Evolutionary conservation across 2,888 invertebrate genomes (phyloP).

Genomic region (Tholera decimalis): DNA sequence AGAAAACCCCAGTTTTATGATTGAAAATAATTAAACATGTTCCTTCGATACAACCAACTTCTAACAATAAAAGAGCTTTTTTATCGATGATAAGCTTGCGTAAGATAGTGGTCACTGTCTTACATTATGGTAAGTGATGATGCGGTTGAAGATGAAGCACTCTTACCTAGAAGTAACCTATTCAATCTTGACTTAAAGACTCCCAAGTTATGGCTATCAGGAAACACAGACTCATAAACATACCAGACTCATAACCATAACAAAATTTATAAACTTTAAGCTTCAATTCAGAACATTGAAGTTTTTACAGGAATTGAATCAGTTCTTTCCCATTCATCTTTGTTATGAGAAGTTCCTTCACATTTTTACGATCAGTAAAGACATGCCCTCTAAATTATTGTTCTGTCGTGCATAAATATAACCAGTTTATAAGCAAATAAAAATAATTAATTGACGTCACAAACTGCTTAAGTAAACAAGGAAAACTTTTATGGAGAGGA

Average conservation of each 20-base stretch:
- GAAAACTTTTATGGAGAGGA: slow-evolving; percentile 45
- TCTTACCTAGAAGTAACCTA: no score
- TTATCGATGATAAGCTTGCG: no score
- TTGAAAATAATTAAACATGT: neutral
- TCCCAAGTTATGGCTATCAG: no score
- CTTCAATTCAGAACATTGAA: neutral
- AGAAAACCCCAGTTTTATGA: slow-evolving; percentile 5
- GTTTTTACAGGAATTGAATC: neutral
- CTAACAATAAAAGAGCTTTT: neutral
- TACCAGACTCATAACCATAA: no score
- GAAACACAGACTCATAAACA: no score
- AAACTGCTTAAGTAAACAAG: slow-evolving; percentile 42
- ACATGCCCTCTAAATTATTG: slow-evolving; percentile 19
- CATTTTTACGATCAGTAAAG: slow-evolving; percentile 7
- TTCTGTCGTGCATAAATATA: slow-evolving; percentile 22
- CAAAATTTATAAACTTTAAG: no score
- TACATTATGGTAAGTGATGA: no score
- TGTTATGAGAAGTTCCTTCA: neutral
- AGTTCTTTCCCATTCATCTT: slow-evolving; percentile 6
- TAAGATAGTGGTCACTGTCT: no score
- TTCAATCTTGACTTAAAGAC: no score
- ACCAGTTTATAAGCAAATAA: slow-evolving; percentile 28
- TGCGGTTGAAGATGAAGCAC: no score
- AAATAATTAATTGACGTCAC: slow-evolving; percentile 53
- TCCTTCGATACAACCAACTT: neutral